Evolutionary conservation across 2,113 vertebrate species (phyloP).

Genomic region (Xiphophorus hellerii): DNA sequence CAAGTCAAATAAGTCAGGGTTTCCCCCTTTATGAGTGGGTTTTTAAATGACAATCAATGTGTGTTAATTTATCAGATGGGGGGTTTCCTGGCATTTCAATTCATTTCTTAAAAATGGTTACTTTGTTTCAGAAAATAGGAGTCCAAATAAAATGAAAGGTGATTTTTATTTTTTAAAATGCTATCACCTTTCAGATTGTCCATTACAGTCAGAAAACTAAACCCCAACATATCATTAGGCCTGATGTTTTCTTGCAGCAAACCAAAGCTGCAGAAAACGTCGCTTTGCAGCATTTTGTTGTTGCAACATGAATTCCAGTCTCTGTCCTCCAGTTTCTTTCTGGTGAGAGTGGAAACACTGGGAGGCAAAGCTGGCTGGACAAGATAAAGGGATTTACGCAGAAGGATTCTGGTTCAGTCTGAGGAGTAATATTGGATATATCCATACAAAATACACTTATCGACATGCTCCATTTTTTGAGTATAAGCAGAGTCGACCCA

Average conservation of each 20-base stretch:
- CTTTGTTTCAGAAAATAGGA: background rate
- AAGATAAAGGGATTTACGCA: slow-evolving; percentile 57
- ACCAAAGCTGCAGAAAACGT: background rate
- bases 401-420: slow-evolving; percentile 30
- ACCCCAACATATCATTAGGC: background rate
- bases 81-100: background rate
- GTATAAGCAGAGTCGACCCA: no score
- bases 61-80: background rate
- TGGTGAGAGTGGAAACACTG: slow-evolving; percentile 22
- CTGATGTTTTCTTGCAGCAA: background rate
- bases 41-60: background rate
- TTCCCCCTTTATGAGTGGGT: background rate
- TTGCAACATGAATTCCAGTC: slow-evolving; percentile 6
- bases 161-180: no score
- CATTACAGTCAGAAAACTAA: background rate
- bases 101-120: no score
- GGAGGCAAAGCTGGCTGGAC: slow-evolving; percentile 53
- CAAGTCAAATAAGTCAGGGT: background rate
- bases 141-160: background rate
- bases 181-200: background rate
- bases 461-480: no score
- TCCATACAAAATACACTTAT: slow-evolving; percentile 3
- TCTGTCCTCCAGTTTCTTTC: background rate
- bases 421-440: slow-evolving; percentile 28
- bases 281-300: background rate